These are phyloP conservation scores for Amniataba percoides DNA, from an alignment of 2,797 vertebrate genomes.

Conservation along the genomic window DNA sequence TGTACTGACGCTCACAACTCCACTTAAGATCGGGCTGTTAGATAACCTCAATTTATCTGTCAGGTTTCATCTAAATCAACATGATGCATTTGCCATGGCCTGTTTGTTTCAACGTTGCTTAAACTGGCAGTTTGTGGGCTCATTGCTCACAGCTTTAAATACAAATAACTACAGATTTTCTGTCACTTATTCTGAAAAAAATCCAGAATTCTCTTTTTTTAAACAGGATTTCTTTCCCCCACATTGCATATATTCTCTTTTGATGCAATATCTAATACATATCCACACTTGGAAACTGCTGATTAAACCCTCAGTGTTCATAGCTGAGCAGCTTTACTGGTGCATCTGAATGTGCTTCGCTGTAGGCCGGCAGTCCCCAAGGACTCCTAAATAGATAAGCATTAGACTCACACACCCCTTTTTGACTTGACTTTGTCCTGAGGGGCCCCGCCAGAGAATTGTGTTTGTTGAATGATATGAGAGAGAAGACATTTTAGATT, in stretches of 20 bases:
- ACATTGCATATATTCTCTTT: neutral
- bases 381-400: constrained; percentile 60
- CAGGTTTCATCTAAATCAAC: constrained; percentile 77
- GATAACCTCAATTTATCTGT: constrained; percentile 79
- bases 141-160: constrained; percentile 42
- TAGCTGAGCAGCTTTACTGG: constrained; percentile 20
- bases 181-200: neutral
- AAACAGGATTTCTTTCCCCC: neutral
- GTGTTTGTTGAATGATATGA: constrained; percentile 53
- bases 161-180: constrained; percentile 12
- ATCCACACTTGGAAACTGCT: constrained; percentile 19
- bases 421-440: constrained; percentile 44
- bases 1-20: constrained; percentile 70
- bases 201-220: neutral
- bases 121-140: constrained; percentile 59
- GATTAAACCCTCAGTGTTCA: neutral
- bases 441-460: constrained; percentile 30
- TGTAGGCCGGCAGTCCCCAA: constrained; percentile 33
- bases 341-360: constrained; percentile 7
- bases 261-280: neutral
- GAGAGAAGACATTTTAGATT: constrained; percentile 51
- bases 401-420: constrained; percentile 44
- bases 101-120: constrained; percentile 63
- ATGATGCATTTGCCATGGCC: constrained; percentile 65
- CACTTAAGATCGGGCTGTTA: constrained; percentile 73